Percentiles rank a stretch among this genome's conserved stretches.
These are phyloP conservation scores for Orchesella flavescens DNA, from an alignment of 2,888 invertebrate species.

Conservation along the genomic window DNA sequence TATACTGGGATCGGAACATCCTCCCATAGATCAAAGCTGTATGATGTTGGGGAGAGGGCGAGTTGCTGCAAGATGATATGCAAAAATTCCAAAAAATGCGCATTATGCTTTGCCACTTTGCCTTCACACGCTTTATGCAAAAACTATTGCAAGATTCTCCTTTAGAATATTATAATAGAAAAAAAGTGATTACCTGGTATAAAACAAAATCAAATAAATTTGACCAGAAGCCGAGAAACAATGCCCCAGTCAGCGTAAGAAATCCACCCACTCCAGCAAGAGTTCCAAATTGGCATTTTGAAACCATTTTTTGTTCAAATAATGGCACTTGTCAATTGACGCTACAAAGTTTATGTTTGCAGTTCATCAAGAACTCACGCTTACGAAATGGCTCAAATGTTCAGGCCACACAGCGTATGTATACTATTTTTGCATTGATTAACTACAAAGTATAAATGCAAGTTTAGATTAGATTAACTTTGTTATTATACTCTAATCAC, in stretches of 20 bases:
- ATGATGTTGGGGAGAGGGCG: constrained; percentile 79
- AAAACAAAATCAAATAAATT: constrained; percentile 66
- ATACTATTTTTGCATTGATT: no score
- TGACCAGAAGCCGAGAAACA: constrained; percentile 67
- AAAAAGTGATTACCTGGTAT: constrained; percentile 60
- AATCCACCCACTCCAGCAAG: constrained; percentile 47
- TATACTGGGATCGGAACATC: constrained; percentile 89
- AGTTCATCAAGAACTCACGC: no score
- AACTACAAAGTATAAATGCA: no score
- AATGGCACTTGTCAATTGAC: no score
- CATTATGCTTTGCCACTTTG: neutral
- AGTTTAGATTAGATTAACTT: no score
- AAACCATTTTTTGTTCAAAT: no score
- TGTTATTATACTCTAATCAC: no score
- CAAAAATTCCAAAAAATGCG: constrained; percentile 16
- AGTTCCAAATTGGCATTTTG: constrained; percentile 19
- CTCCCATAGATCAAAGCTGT: constrained; percentile 83
- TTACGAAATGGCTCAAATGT: no score
- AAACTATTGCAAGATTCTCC: neutral
- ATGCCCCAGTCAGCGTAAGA: constrained; percentile 58
- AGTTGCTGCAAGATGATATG: constrained; percentile 78
- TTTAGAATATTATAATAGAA: neutral
- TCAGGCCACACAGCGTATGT: no score
- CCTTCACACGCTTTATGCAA: neutral
- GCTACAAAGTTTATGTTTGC: no score